These are phyloP conservation scores for Galeruca laticollis DNA, from an alignment of 2,888 invertebrate genomes.

Conservation along the genomic window DNA sequence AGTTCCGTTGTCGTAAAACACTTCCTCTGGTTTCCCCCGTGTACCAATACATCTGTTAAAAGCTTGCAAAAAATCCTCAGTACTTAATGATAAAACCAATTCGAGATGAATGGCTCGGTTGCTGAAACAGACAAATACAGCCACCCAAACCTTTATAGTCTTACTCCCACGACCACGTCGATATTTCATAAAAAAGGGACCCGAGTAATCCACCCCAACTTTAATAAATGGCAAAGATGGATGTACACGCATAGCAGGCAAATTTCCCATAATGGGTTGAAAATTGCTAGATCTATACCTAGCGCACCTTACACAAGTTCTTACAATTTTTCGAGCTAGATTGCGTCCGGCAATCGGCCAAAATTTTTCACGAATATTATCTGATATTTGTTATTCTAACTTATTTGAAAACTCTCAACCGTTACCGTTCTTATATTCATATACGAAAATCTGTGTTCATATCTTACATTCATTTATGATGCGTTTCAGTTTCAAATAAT, in stretches of 20 bases:
- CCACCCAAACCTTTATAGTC: conserved; percentile 36
- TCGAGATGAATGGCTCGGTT: conserved; percentile 43
- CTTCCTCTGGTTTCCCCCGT: conserved; percentile 35
- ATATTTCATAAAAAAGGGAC: conserved; percentile 44
- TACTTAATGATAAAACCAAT: conserved; percentile 31
- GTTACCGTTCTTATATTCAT: too few species aligned
- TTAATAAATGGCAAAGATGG: conserved; percentile 34
- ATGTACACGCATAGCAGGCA: conserved; percentile 29
- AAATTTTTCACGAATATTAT: conserved; percentile 45
- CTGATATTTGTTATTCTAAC: too few species aligned
- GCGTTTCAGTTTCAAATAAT: too few species aligned
- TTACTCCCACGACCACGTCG: conserved; percentile 30
- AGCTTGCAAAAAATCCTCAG: conserved; percentile 33
- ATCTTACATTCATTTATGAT: too few species aligned
- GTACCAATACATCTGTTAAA: conserved; percentile 37
- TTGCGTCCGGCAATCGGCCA: conserved; percentile 46
- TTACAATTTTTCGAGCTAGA: conserved; percentile 32
- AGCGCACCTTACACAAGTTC: conserved; percentile 42
- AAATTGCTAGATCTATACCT: conserved; percentile 25
- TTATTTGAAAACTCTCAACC: too few species aligned
- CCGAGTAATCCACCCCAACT: conserved; percentile 49
- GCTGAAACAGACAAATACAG: conserved; percentile 42
- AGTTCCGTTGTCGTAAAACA: conserved; percentile 30
- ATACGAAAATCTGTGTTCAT: too few species aligned
- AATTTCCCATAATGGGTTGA: conserved; percentile 41